Conservation (phyloP, 2,888 invertebrate genomes). For the Aporophyla nigra region DNA sequence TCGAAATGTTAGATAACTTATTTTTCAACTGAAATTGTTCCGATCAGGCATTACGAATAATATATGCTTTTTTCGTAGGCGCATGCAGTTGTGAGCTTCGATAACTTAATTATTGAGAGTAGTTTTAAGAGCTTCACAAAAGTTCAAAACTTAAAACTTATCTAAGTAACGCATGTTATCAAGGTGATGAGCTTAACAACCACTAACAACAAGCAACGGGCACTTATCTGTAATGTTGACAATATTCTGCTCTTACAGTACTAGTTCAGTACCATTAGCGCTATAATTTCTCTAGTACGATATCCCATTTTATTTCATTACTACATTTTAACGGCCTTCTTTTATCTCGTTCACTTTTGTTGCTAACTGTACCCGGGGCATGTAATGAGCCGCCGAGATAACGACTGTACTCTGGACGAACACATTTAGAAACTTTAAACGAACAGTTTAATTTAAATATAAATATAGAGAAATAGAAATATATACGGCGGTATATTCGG, state of each 20-base stretch:
- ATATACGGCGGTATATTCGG: slow-evolving; percentile 60
- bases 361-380: slow-evolving; percentile 62
- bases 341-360: slow-evolving; percentile 63
- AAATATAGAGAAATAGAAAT: slow-evolving; percentile 63
- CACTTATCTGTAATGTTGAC: slow-evolving; percentile 27
- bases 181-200: slow-evolving; percentile 22
- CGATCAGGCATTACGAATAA: neutral
- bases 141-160: slow-evolving; percentile 12
- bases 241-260: slow-evolving; percentile 28
- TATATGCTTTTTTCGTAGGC: neutral
- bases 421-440: slow-evolving; percentile 66
- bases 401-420: slow-evolving; percentile 48
- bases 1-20: neutral
- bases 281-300: slow-evolving; percentile 35
- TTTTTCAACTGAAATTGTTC: neutral
- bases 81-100: neutral
- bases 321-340: slow-evolving; percentile 46
- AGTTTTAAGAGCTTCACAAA: neutral
- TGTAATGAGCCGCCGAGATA: slow-evolving; percentile 59
- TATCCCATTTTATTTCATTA: slow-evolving; percentile 56
- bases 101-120: slow-evolving; percentile 30
- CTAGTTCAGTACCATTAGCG: slow-evolving; percentile 27
- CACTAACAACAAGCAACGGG: slow-evolving; percentile 8
- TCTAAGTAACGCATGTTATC: slow-evolving; percentile 23
- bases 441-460: slow-evolving; percentile 70